Base-by-base conservation (phyloP, 2,797 vertebrate species). In the Phylloscopus collybita region DNA sequence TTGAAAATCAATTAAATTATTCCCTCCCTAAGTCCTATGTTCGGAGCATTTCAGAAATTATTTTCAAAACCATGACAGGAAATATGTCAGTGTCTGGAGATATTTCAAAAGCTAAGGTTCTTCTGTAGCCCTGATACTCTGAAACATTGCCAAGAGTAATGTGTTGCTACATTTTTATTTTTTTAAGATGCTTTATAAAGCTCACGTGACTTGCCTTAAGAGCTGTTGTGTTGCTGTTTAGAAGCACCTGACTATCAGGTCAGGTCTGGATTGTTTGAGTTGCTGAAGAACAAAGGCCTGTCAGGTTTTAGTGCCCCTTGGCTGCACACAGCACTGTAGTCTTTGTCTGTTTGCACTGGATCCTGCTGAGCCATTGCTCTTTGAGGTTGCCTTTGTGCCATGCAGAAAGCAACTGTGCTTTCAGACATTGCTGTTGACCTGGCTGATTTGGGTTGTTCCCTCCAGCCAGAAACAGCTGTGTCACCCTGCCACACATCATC, bases 261-360 rank as follows among this genome's bases (percentile, higher is more conserved):
- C 71, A 89, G 42, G 59, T 87, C 67, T 82, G 38, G 66, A n/a
- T 92, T 90, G 57, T 83, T 75, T 80, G 79, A 92, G 72, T 47
- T 74, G 80, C 45, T 88, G 61, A 14, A 92, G 61, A 93, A 47
- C 61, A 91, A 92, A 95, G 57, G 27, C 34, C n/a, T 88, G 65
- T 19, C 59, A 81, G 62, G 51, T 86, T 71, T 88, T 38, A 34
- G 19, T 87, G 74, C 54, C 73, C 70, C 72, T 88, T 65, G 94
- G 72, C 85, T 66, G 47, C 78, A 51, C 49, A 11, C 30, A 79
- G 51, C 27, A 9, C 72, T 64, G 60, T n/a, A 8, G 16, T 47
- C 32, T 92, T 74, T 78, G 44, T 90, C 72, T 91, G 60, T 91
- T 94, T 91, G 91, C 75, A 11, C 32, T 61, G 53, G 56, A 38